Base-by-base conservation (phyloP, 2,888 invertebrate genomes). In the Platerodrilus igneus region DNA sequence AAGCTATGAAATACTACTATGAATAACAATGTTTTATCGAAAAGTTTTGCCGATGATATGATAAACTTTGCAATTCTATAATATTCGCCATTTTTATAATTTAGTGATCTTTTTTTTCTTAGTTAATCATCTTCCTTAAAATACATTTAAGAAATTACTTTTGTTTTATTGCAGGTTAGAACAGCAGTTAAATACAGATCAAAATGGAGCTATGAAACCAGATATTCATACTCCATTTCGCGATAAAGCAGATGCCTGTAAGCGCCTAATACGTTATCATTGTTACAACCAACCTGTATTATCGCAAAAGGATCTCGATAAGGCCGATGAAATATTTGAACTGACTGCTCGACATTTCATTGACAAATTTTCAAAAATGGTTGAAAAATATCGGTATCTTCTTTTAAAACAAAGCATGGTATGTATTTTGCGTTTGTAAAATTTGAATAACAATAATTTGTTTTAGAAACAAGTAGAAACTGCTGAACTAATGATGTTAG, bases 371-470 rank as follows among this genome's bases (percentile, higher is more conserved):
- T 75, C 75, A 17, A 72, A 74, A 45, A 78, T 88, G 75, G 76
- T 79, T 54, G 80, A 81, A 56, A 86, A 85, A 64, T 87, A 83
- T 64, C 77, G 81, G 46, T 77, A 78, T 59, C 70, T 86, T 38
- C 69, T 86, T 32, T 69, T 85, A 53, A 82, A 84, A 67, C 86
- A 87, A 58, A 85, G 86, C 59, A 83, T 82, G 81, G 86, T 87
- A 67, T 71, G 1, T 9, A 18, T n/a, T n/a, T n/a, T n/a, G n/a
- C 6, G 3, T 17, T 13, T 4, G 2, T 17, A 11, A 17, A 11
- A 17, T 14, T 17, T 42, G 37, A n/a, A 39, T n/a, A n/a, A n/a
- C n/a, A n/a, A n/a, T n/a, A n/a, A n/a, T n/a, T n/a, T 30, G 9
- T 48, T 52, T 61, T 67, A 86, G 86, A 72, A 82, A 33, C 76